Evolutionary conservation across 2,113 vertebrate species (phyloP).

Genomic region (Platycercus adscitus): DNA sequence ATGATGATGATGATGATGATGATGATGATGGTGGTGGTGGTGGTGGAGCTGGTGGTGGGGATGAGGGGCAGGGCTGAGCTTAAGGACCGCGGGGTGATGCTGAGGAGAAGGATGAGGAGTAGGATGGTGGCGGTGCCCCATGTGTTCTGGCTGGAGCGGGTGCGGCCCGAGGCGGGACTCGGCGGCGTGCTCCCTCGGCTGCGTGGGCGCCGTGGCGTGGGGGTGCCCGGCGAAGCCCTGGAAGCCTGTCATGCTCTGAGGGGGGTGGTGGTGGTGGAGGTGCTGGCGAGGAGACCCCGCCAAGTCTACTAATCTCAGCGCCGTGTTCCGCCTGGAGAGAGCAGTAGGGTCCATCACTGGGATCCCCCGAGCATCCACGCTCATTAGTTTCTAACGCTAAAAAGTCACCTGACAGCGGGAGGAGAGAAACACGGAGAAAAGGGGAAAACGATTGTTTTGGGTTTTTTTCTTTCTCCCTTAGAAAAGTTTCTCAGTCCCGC

Average conservation of each 20-base stretch:
- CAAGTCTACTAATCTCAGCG: slow-evolving; percentile 91
- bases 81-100: slow-evolving; percentile 85
- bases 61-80: slow-evolving; percentile 95
- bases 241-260: slow-evolving; percentile 89
- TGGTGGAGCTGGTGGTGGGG: slow-evolving; percentile 86
- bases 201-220: slow-evolving; percentile 84
- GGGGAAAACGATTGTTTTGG: slow-evolving; percentile 67
- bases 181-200: slow-evolving; percentile 86
- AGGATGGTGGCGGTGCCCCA: slow-evolving; percentile 88
- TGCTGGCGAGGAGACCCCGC: slow-evolving; percentile 83
- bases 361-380: slow-evolving; percentile 87
- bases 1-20: slow-evolving; percentile 82
- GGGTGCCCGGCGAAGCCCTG: slow-evolving; percentile 87
- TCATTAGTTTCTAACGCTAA: slow-evolving; percentile 87
- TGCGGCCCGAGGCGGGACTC: slow-evolving; percentile 87
- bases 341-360: slow-evolving; percentile 87
- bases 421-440: slow-evolving; percentile 81
- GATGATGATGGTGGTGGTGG: slow-evolving; percentile 77
- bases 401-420: slow-evolving; percentile 89
- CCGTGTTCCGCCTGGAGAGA: slow-evolving; percentile 89
- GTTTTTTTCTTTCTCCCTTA: neutral
- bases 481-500: slow-evolving; percentile 15
- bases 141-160: slow-evolving; percentile 90
- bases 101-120: slow-evolving; percentile 86
- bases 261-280: slow-evolving; percentile 80